Evolutionary conservation across 2,113 vertebrate genomes (phyloP).

Genomic region (Dendrocopos noguchii): DNA sequence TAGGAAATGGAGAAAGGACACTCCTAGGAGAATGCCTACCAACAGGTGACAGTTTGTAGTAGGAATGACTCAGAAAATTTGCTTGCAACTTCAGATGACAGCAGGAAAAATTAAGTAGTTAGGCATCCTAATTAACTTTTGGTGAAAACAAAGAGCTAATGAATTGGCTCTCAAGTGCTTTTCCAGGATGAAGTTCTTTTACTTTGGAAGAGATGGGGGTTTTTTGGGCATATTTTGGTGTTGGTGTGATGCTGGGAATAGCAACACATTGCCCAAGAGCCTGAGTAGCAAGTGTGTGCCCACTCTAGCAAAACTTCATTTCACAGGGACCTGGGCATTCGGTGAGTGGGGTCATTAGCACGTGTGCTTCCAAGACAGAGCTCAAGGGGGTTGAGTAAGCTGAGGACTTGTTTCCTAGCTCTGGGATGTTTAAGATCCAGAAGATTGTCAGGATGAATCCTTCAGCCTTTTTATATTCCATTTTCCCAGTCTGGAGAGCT

Average conservation of each 20-base stretch:
- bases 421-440: not conserved
- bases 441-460: not conserved
- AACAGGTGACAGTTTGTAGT: not conserved
- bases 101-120: not conserved
- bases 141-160: constrained; percentile 1
- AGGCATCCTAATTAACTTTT: not conserved
- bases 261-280: not conserved
- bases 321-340: not conserved
- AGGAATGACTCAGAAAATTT: not conserved
- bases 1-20: not conserved
- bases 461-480: not conserved
- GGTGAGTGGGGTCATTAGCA: not conserved
- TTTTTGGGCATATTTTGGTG: not conserved
- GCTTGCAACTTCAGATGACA: not conserved
- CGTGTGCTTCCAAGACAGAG: rapidly evolving
- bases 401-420: not conserved
- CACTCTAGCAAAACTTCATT: not conserved
- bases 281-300: not conserved
- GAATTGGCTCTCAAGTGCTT: not conserved
- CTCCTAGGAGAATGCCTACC: not conserved
- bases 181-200: not conserved
- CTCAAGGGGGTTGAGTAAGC: not conserved
- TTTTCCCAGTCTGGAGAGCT: not conserved
- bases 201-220: not conserved
- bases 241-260: not conserved